Evolutionary conservation across 2,888 invertebrate species (phyloP).

Genomic region (Cetonia aurata): DNA sequence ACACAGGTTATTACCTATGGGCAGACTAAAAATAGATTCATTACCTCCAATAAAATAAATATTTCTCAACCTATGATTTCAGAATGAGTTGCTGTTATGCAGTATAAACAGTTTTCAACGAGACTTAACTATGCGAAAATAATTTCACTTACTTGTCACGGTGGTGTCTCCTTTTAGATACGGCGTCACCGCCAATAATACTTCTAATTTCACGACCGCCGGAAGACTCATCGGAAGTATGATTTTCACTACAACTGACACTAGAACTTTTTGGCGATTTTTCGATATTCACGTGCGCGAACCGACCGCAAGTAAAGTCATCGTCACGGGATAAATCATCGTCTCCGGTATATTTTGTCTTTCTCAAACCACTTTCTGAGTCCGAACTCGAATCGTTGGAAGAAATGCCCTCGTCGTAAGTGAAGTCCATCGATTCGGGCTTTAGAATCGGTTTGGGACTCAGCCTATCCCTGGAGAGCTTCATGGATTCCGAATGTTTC

Average conservation of each 20-base stretch:
- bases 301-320: conserved; percentile 31
- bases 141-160: conserved; percentile 66
- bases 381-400: conserved; percentile 63
- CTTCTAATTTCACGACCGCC: conserved; percentile 75
- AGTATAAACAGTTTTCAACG: neutral
- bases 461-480: conserved; percentile 22
- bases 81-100: too few species aligned
- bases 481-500: conserved; percentile 41
- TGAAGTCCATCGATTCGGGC: conserved; percentile 55
- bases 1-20: neutral
- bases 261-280: conserved; percentile 40
- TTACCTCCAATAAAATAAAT: neutral
- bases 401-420: conserved; percentile 65
- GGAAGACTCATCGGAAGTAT: conserved; percentile 73
- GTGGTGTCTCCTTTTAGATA: conserved; percentile 63
- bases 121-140: conserved; percentile 1
- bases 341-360: conserved; percentile 22
- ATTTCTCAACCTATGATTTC: neutral
- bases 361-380: conserved; percentile 54
- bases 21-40: conserved; percentile 1
- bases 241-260: conserved; percentile 49
- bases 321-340: conserved; percentile 42
- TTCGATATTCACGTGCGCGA: conserved; percentile 41
- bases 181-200: conserved; percentile 70
- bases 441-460: conserved; percentile 50